phyloP scores from a whole-genome alignment of 2,888 invertebrate species.

The Rhagophthalmus giganteus region DNA sequence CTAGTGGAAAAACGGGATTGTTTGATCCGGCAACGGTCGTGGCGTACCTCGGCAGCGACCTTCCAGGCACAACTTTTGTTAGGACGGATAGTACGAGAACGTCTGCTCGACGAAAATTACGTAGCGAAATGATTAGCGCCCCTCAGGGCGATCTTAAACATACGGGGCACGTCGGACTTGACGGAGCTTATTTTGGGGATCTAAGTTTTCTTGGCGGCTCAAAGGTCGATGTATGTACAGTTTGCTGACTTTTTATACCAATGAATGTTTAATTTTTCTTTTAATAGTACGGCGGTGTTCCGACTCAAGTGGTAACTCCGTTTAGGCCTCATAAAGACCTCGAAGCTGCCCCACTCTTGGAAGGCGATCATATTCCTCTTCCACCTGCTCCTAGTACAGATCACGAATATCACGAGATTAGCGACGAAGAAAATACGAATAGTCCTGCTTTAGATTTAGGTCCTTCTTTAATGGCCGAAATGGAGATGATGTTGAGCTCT shows the following conservation, averaged over 20 bases:
- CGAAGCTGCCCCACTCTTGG: slow-evolving; percentile 68
- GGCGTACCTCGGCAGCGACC: slow-evolving; percentile 79
- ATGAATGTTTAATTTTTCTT: slow-evolving; percentile 1
- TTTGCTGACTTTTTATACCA: slow-evolving; percentile 5
- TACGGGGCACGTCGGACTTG: slow-evolving; percentile 92
- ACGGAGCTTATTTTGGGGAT: slow-evolving; percentile 97
- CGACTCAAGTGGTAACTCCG: slow-evolving; percentile 85
- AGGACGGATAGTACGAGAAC: slow-evolving; percentile 67
- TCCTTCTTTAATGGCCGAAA: slow-evolving; percentile 87
- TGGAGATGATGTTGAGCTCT: slow-evolving; percentile 83
- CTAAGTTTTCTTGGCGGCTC: slow-evolving; percentile 73
- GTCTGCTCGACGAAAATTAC: slow-evolving; percentile 65
- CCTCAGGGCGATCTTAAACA: slow-evolving; percentile 97
- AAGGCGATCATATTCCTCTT: slow-evolving; percentile 47
- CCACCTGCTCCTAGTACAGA: slow-evolving; percentile 57
- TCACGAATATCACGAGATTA: slow-evolving; percentile 83
- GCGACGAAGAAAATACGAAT: slow-evolving; percentile 71
- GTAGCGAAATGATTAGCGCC: slow-evolving; percentile 92
- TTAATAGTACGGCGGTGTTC: slow-evolving; percentile 72
- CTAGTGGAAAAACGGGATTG: slow-evolving; percentile 88
- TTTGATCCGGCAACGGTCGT: slow-evolving; percentile 91
- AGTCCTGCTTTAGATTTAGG: slow-evolving; percentile 73
- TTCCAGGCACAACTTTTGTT: slow-evolving; percentile 61
- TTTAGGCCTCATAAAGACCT: slow-evolving; percentile 86
- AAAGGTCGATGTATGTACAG: slow-evolving; percentile 50